A percentile compares a stretch with the other conserved stretches of the same genome.
Conservation (phyloP, 2,888 invertebrate genomes). For the Tridacna gigas region DNA sequence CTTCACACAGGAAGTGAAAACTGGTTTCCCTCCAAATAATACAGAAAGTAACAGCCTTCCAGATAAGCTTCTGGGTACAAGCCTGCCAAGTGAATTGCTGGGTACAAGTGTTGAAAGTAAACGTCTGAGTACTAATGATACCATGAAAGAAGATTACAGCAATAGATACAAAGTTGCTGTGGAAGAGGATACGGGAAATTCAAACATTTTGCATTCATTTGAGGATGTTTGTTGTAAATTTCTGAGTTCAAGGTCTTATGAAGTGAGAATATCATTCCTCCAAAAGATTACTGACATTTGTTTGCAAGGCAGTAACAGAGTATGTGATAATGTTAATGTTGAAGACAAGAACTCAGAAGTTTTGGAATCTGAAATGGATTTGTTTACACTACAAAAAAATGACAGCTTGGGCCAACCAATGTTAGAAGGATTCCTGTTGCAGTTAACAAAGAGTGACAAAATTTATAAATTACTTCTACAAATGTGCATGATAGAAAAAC, state of each 20-base stretch:
- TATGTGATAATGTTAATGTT: too few relatives aligned
- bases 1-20: not conserved
- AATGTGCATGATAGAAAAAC: constrained; percentile 59
- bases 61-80: not conserved
- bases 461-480: constrained; percentile 54
- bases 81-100: not conserved
- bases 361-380: not conserved
- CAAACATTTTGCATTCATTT: constrained; percentile 13
- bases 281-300: constrained; percentile 15
- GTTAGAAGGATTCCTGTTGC: not conserved
- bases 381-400: not conserved
- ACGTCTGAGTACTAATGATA: not conserved
- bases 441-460: constrained; percentile 3
- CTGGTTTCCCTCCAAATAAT: not conserved
- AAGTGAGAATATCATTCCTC: constrained; percentile 49
- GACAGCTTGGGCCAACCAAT: not conserved
- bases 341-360: not conserved
- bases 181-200: not conserved
- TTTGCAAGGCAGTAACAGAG: not conserved
- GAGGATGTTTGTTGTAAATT: constrained; percentile 36
- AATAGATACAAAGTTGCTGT: not conserved
- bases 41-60: not conserved
- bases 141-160: not conserved
- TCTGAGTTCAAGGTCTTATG: constrained; percentile 54
- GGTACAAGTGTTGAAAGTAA: not conserved